Evolutionary conservation across 2,113 vertebrate species (phyloP).

Genomic region (Zosterops lateralis): DNA sequence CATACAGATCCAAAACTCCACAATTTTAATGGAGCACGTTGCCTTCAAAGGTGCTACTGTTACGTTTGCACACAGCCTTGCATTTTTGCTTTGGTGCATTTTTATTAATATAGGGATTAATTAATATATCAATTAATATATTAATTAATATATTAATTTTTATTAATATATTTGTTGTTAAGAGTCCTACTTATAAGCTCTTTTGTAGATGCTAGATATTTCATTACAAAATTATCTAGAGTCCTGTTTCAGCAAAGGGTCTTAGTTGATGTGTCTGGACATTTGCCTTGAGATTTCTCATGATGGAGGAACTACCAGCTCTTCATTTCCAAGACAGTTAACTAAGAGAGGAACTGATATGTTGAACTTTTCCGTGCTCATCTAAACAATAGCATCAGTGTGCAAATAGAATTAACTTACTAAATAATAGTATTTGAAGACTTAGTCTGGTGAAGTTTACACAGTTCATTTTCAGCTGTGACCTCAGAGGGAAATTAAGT

Average conservation of each 20-base stretch:
- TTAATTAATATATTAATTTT: background rate
- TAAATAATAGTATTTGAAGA: background rate
- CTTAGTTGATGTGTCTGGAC: background rate
- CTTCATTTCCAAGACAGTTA: background rate
- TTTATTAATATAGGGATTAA: background rate
- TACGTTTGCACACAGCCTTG: background rate
- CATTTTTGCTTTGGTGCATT: background rate
- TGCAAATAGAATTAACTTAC: background rate
- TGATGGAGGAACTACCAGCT: background rate
- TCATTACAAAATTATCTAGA: background rate
- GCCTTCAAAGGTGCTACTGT: background rate
- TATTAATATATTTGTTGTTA: background rate
- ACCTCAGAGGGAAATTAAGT: background rate
- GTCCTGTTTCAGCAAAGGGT: background rate
- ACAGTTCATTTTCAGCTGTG: background rate
- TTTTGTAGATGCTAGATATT: background rate
- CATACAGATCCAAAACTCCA: background rate
- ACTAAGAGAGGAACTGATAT: background rate
- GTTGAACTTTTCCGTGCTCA: background rate
- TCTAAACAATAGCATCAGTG: background rate
- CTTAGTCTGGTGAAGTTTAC: background rate
- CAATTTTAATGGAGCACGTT: background rate
- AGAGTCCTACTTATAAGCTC: background rate
- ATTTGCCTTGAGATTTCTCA: background rate
- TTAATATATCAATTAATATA: no score